phyloP scores from a whole-genome alignment of 2,888 invertebrate genomes.

The Empis livida region DNA sequence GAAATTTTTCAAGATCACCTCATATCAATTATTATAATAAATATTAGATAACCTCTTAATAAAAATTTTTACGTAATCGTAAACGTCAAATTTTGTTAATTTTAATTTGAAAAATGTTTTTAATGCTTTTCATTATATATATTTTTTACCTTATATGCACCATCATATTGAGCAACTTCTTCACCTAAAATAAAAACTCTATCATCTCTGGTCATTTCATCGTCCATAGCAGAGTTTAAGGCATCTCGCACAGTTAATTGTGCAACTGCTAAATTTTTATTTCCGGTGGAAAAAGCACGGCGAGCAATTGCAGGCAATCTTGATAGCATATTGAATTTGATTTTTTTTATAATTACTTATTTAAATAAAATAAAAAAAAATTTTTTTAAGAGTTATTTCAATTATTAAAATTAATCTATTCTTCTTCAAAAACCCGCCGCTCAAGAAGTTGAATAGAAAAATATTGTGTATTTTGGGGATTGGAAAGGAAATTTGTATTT shows the following conservation, averaged over 20 bases:
- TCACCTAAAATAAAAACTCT: constrained; percentile 85
- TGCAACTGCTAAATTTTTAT: constrained; percentile 30
- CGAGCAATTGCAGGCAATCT: constrained; percentile 30
- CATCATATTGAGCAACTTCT: constrained; percentile 98
- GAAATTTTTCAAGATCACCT: not conserved
- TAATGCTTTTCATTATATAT: constrained; percentile 3
- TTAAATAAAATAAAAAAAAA: too few species aligned
- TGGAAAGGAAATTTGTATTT: too few species aligned
- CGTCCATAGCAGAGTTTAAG: constrained; percentile 88
- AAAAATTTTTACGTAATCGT: constrained; percentile 11
- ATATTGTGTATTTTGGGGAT: too few species aligned
- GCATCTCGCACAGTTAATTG: constrained; percentile 94
- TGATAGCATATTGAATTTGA: constrained; percentile 18
- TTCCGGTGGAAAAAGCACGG: constrained; percentile 41
- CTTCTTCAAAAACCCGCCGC: too few species aligned
- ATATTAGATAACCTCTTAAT: not conserved
- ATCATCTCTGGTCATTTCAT: constrained; percentile 91
- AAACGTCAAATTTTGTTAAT: constrained; percentile 9
- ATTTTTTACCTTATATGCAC: constrained; percentile 80
- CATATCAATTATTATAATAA: not conserved
- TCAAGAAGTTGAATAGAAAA: too few species aligned
- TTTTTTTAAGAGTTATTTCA: too few species aligned
- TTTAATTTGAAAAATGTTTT: constrained; percentile 7
- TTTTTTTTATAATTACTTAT: too few species aligned
- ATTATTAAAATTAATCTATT: too few species aligned